Evolutionary conservation across 2,888 invertebrate species (phyloP).

Genomic region (Drosophila mimetica): DNA sequence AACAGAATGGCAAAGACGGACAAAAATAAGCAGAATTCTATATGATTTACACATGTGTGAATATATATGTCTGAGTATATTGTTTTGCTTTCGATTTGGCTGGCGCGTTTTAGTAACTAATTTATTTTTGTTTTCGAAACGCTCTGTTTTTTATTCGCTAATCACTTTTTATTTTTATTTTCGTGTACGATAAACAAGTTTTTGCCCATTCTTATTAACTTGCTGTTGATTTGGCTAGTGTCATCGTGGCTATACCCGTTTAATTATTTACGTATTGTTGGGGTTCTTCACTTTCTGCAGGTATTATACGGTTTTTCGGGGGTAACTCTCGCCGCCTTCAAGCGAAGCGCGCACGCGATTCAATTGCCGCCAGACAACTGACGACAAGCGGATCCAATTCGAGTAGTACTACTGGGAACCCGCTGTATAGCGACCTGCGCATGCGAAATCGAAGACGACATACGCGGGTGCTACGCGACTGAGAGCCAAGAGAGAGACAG

Average conservation of each 20-base stretch:
- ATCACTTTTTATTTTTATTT: conserved; percentile 21
- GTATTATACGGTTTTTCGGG: conserved; percentile 18
- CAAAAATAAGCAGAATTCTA: conserved; percentile 41
- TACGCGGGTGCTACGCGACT: conserved; percentile 1
- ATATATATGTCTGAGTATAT: conserved; percentile 16
- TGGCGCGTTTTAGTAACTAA: conserved; percentile 48
- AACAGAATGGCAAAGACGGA: conserved; percentile 21
- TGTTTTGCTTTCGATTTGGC: conserved; percentile 29
- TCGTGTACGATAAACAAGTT: conserved; percentile 51
- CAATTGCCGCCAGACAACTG: conserved; percentile 72
- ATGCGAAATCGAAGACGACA: conserved; percentile 57
- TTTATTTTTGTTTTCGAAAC: conserved; percentile 57
- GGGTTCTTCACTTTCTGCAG: conserved; percentile 17
- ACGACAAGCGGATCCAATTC: conserved; percentile 42
- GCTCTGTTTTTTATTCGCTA: conserved; percentile 35
- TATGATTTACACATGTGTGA: conserved; percentile 32
- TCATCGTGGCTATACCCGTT: conserved; percentile 31
- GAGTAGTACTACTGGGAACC: conserved; percentile 19
- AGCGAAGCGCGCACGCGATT: conserved; percentile 72
- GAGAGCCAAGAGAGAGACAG: conserved; percentile 2
- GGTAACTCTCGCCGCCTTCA: conserved; percentile 50
- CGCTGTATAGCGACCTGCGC: conserved; percentile 56
- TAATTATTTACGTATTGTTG: conserved; percentile 21
- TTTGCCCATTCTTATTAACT: conserved; percentile 29
- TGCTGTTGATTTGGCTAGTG: conserved; percentile 26